phyloP scores from a whole-genome alignment of 2,113 vertebrate species.

The Alosa alosa region DNA sequence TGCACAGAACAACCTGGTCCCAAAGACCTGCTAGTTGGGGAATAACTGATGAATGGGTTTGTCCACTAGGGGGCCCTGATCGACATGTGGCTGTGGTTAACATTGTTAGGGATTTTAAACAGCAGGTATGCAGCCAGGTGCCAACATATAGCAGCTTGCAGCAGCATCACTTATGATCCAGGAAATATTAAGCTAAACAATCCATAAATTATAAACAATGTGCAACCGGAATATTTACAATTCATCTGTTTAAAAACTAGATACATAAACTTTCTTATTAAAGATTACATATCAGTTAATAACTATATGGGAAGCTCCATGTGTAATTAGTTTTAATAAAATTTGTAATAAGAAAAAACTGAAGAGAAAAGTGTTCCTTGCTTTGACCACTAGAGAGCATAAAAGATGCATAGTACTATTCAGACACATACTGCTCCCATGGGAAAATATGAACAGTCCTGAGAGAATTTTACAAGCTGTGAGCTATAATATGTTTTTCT shows the following conservation, averaged over 20 bases:
- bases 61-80: constrained; percentile 20
- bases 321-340: too few relatives aligned
- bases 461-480: neutral
- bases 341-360: neutral
- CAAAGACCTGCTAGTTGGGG: neutral
- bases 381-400: neutral
- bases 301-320: too few relatives aligned
- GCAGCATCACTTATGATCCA: neutral
- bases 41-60: neutral
- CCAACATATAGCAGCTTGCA: neutral
- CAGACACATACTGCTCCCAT: neutral
- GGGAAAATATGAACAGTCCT: neutral
- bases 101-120: neutral
- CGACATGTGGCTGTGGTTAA: neutral
- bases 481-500: neutral
- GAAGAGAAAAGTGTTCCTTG: neutral
- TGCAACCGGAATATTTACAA: neutral
- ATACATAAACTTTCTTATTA: too few relatives aligned
- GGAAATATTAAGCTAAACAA: neutral
- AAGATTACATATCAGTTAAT: too few relatives aligned
- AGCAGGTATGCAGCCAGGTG: neutral
- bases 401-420: neutral
- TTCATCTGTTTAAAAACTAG: neutral
- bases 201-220: neutral
- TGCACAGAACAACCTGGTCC: neutral